These are phyloP conservation scores for Cotesia congregata DNA, from an alignment of 2,888 invertebrate species.

Conservation along the genomic window DNA sequence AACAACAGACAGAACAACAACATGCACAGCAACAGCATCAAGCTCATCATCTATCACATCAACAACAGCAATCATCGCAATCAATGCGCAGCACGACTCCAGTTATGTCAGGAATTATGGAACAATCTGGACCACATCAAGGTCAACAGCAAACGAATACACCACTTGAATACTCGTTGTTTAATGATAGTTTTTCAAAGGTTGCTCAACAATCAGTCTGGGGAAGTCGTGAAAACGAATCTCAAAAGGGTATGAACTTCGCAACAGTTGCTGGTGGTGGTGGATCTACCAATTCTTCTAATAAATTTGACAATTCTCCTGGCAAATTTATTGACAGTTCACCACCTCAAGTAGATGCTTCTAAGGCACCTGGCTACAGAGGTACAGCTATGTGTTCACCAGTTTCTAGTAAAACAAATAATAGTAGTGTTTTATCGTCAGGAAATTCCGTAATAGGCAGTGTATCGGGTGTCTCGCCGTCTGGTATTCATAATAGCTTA, in stretches of 20 bases:
- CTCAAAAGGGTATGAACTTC: slow-evolving; percentile 78
- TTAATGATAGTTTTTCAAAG: slow-evolving; percentile 83
- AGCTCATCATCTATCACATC: slow-evolving; percentile 56
- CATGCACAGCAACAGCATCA: slow-evolving; percentile 58
- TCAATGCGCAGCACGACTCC: slow-evolving; percentile 59
- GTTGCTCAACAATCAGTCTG: slow-evolving; percentile 77
- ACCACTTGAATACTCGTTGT: slow-evolving; percentile 87
- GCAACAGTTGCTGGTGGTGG: slow-evolving; percentile 79
- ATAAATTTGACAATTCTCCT: slow-evolving; percentile 55
- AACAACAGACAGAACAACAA: slow-evolving; percentile 58
- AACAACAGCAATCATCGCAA: slow-evolving; percentile 58
- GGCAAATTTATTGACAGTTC: slow-evolving; percentile 73
- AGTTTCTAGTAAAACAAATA: slow-evolving; percentile 74
- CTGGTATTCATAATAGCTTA: slow-evolving; percentile 60
- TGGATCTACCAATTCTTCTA: slow-evolving; percentile 68
- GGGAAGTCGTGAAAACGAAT: slow-evolving; percentile 73
- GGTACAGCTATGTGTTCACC: slow-evolving; percentile 85
- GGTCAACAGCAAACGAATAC: slow-evolving; percentile 68
- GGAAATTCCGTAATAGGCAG: slow-evolving; percentile 58
- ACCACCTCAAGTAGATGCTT: slow-evolving; percentile 81
- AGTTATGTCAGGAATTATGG: slow-evolving; percentile 60
- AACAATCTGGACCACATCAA: slow-evolving; percentile 56
- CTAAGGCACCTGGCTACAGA: slow-evolving; percentile 93
- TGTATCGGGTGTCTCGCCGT: slow-evolving; percentile 54
- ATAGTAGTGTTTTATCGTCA: slow-evolving; percentile 6